Percentiles rank a stretch among this genome's conserved stretches.
phyloP scores from a whole-genome alignment of 2,113 vertebrate species.

The Heliornis fulica region DNA sequence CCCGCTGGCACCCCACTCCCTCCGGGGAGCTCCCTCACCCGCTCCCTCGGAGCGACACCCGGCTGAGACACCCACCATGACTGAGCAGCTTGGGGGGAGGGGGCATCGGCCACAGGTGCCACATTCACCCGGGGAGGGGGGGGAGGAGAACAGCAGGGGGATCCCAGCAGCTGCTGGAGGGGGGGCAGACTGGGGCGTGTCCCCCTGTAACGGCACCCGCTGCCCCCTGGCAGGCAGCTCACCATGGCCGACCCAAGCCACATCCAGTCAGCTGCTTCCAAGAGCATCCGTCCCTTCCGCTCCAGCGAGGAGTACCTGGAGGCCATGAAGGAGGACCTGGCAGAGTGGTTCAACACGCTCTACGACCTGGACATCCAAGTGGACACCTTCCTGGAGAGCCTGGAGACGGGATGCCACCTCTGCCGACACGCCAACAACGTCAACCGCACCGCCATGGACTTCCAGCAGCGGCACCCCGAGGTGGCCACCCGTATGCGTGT shows the following conservation, averaged over 20 bases:
- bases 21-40: background rate
- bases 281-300: slow-evolving; percentile 81
- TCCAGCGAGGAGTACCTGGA: slow-evolving; percentile 83
- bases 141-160: too few relatives aligned
- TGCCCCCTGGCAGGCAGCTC: background rate
- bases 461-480: slow-evolving; percentile 76
- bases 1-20: background rate
- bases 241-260: slow-evolving; percentile 74
- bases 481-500: slow-evolving; percentile 69
- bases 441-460: slow-evolving; percentile 65
- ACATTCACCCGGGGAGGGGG: background rate
- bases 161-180: too few relatives aligned
- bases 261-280: slow-evolving; percentile 79
- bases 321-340: slow-evolving; percentile 85
- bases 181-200: background rate
- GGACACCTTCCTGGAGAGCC: slow-evolving; percentile 74
- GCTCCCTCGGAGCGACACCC: background rate
- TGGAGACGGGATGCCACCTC: slow-evolving; percentile 76
- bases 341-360: slow-evolving; percentile 81
- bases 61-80: background rate
- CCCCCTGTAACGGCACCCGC: fast-evolving
- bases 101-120: background rate
- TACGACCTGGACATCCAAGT: slow-evolving; percentile 76
- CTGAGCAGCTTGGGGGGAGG: background rate
- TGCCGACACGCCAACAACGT: slow-evolving; percentile 82